These are phyloP conservation scores for Drepanosiphum platanoidis DNA, from an alignment of 2,888 invertebrate genomes.

Conservation along the genomic window DNA sequence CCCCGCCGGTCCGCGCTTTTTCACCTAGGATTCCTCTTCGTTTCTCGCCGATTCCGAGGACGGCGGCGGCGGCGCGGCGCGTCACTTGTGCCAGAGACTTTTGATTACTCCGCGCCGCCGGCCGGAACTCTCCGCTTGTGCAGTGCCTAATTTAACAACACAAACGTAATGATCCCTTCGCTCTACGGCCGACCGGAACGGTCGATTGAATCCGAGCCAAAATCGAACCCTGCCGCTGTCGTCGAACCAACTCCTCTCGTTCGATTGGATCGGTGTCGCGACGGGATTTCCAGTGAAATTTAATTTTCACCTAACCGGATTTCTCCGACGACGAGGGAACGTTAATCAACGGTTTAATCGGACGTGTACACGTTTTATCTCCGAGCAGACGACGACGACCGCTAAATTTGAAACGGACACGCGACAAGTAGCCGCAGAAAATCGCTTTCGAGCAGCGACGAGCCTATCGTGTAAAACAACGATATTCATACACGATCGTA, in stretches of 20 bases:
- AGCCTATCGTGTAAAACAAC: no score
- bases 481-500: no score
- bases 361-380: background rate
- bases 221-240: background rate
- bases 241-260: background rate
- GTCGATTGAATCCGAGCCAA: slow-evolving; percentile 21
- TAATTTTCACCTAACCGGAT: background rate
- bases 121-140: background rate
- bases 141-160: no score
- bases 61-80: background rate
- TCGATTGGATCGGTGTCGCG: background rate
- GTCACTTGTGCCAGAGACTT: slow-evolving; percentile 22
- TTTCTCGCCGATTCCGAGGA: no score
- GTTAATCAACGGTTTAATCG: background rate
- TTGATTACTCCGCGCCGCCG: background rate
- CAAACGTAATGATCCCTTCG: background rate
- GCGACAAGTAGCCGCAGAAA: no score
- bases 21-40: no score
- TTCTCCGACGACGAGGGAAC: no score
- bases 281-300: background rate
- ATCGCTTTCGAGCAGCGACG: no score
- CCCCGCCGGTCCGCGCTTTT: no score
- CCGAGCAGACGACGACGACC: no score
- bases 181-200: background rate
- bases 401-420: no score